Conservation (phyloP, 1,140 invertebrate species). For the Dinoponera quadriceps region DNA sequence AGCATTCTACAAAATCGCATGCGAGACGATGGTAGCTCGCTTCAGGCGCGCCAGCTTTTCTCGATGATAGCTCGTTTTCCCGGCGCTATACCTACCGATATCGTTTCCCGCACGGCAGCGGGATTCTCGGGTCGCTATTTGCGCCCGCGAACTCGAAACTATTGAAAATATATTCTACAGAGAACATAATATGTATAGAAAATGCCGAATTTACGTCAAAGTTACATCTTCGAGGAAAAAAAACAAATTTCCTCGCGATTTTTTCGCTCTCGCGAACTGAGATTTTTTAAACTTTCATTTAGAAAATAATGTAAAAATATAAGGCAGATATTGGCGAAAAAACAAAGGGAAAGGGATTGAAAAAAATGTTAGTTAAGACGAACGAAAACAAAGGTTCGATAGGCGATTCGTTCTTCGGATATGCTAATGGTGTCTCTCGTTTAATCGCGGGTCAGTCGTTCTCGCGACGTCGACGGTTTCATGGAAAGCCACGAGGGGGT, state of each 20-base stretch:
- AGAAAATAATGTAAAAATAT: too few species aligned
- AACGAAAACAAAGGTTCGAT: too few species aligned
- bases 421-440: neutral
- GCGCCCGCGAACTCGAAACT: slow-evolving; percentile 34
- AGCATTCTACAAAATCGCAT: slow-evolving; percentile 75
- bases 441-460: slow-evolving; percentile 5
- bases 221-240: neutral
- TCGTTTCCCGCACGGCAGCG: slow-evolving; percentile 28
- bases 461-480: neutral
- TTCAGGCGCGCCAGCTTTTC: slow-evolving; percentile 60
- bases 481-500: slow-evolving; percentile 4
- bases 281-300: too few species aligned
- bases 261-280: too few species aligned
- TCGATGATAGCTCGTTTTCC: slow-evolving; percentile 63
- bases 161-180: slow-evolving; percentile 11
- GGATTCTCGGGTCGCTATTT: slow-evolving; percentile 49
- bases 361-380: too few species aligned
- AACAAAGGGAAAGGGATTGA: too few species aligned
- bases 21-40: slow-evolving; percentile 63
- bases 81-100: slow-evolving; percentile 42
- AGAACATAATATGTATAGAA: neutral
- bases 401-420: neutral
- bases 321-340: too few species aligned
- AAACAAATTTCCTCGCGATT: too few species aligned
- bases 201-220: neutral